These are phyloP conservation scores for Tautogolabrus adspersus DNA, from an alignment of 2,113 vertebrate species.

Conservation along the genomic window DNA sequence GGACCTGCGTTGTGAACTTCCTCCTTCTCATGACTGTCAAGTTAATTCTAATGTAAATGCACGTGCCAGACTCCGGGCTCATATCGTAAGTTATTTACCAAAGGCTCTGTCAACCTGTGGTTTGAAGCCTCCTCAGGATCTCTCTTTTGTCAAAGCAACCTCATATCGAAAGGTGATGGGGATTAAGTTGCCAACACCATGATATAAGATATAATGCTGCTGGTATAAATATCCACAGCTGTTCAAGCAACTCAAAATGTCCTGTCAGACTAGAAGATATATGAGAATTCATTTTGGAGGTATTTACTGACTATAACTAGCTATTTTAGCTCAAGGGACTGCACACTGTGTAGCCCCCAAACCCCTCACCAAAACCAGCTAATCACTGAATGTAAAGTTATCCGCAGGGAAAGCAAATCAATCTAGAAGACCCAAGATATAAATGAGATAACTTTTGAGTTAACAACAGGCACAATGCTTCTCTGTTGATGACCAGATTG, in stretches of 20 bases:
- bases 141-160: constrained; percentile 24
- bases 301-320: too few species aligned
- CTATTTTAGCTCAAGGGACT: too few species aligned
- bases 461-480: too few species aligned
- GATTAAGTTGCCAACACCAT: constrained; percentile 36
- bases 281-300: background rate
- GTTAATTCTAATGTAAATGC: constrained; percentile 79
- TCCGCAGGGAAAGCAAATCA: too few species aligned
- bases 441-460: too few species aligned
- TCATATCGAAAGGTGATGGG: constrained; percentile 28
- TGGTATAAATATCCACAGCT: background rate
- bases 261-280: background rate
- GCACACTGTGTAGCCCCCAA: too few species aligned
- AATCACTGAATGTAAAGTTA: too few species aligned
- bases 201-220: background rate
- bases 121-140: background rate
- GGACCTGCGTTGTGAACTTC: constrained; percentile 16
- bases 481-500: too few species aligned
- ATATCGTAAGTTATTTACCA: constrained; percentile 66
- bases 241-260: background rate
- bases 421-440: too few species aligned
- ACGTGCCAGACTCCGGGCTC: constrained; percentile 34
- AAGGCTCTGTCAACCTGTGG: constrained; percentile 35
- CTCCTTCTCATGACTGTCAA: constrained; percentile 26
- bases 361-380: too few species aligned